A percentile compares a stretch with the other conserved stretches of the same genome.
phyloP scores from a whole-genome alignment of 2,888 invertebrate species.

The Drosophila mimica region DNA sequence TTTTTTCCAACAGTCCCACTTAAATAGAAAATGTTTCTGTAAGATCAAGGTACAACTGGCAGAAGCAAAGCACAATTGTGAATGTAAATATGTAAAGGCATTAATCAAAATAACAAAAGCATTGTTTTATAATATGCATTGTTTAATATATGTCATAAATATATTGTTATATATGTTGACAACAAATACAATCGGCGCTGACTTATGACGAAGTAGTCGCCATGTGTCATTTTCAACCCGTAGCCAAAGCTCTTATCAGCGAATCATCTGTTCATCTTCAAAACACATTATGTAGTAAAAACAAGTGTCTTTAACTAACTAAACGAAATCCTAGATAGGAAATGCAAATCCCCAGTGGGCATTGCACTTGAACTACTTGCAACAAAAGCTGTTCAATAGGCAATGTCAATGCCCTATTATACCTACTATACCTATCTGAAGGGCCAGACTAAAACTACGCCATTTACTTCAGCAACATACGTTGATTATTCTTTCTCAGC shows the following conservation, averaged over 20 bases:
- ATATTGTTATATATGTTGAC: slow-evolving; percentile 14
- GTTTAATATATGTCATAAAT: slow-evolving; percentile 10
- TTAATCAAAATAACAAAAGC: slow-evolving; percentile 68
- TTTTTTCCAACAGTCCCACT: slow-evolving; percentile 13
- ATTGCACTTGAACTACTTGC: slow-evolving; percentile 44
- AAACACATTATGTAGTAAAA: background rate
- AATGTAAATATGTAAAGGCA: slow-evolving; percentile 15
- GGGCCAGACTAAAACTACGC: slow-evolving; percentile 44
- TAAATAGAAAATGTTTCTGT: slow-evolving; percentile 53
- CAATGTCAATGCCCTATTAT: slow-evolving; percentile 47
- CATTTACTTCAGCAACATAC: slow-evolving; percentile 23
- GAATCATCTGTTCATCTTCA: background rate
- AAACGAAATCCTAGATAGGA: slow-evolving; percentile 5
- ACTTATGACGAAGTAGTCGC: slow-evolving; percentile 50
- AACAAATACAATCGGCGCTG: slow-evolving; percentile 38
- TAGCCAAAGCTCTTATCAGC: slow-evolving; percentile 40
- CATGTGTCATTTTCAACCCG: slow-evolving; percentile 52
- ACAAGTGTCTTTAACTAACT: background rate
- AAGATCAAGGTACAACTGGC: slow-evolving; percentile 73
- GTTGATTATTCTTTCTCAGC: slow-evolving; percentile 33
- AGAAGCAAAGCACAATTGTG: slow-evolving; percentile 49
- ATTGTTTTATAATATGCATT: slow-evolving; percentile 52
- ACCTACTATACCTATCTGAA: slow-evolving; percentile 23
- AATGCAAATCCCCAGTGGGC: slow-evolving; percentile 8
- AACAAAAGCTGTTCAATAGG: slow-evolving; percentile 10